phyloP scores from a whole-genome alignment of 1,140 invertebrate species.

The Centruroides vittatus region DNA sequence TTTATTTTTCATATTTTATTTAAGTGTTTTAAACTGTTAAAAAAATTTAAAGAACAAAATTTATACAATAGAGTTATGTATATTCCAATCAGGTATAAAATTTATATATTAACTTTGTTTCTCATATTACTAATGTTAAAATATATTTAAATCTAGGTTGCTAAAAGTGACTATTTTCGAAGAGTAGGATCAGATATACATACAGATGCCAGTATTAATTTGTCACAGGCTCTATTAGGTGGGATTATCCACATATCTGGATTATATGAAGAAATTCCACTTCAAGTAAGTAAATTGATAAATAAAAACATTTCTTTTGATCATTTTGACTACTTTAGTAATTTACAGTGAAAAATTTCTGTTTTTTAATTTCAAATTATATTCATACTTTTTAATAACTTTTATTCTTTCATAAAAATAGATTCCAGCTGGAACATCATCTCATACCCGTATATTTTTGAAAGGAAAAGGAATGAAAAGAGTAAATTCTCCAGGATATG shows the following conservation, averaged over 20 bases:
- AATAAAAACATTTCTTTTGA: too few relatives aligned
- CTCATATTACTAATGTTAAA: too few relatives aligned
- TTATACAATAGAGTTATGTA: too few relatives aligned
- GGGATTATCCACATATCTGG: conserved; percentile 83
- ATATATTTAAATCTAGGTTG: conserved; percentile 20
- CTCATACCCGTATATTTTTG: conserved; percentile 70
- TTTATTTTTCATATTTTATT: too few relatives aligned
- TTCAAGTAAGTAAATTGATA: conserved; percentile 42
- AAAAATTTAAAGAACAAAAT: too few relatives aligned
- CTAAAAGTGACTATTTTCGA: conserved; percentile 76
- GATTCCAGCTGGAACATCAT: conserved; percentile 81
- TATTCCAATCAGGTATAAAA: too few relatives aligned
- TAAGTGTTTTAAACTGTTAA: too few relatives aligned
- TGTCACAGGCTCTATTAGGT: conserved; percentile 85
- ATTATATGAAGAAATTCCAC: conserved; percentile 81
- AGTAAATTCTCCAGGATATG: conserved; percentile 73
- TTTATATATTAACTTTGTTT: too few relatives aligned
- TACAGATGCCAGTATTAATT: conserved; percentile 65
- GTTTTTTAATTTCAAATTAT: too few relatives aligned
- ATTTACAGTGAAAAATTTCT: too few relatives aligned
- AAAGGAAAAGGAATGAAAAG: conserved; percentile 84
- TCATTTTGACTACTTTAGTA: too few relatives aligned
- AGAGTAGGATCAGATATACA: conserved; percentile 90
- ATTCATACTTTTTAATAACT: too few relatives aligned
- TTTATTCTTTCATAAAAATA: conserved; percentile 25